Evolutionary conservation across 2,888 invertebrate genomes (phyloP), one percentile per base, ranked within the genome.

Genomic region (Drosophila greeni): DNA sequence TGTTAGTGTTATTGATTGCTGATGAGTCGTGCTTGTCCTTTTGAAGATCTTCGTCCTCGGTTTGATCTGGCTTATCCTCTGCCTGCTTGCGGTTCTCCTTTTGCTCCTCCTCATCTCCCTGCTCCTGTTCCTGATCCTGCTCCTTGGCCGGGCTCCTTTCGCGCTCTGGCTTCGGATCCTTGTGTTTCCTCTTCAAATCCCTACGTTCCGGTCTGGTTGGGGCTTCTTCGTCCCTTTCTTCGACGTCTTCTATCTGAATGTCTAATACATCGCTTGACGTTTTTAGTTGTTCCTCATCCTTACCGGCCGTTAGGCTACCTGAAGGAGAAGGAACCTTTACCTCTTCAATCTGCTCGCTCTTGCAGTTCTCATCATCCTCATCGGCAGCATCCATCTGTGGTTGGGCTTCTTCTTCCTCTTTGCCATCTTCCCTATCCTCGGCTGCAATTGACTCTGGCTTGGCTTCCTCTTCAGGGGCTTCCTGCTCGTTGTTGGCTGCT

Each of bases 241-340:
- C 66, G 42, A 80, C 74, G 70, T 77, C 74, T 53, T 82, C 79
- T 69, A 76, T 72, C 62, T 80, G 73, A 66, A 76, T 77, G 70
- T 84, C 82, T 73, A 84, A 75, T 70, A 84, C 85, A 84, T 85
- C 84, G 70, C 82, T 84, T 70, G 82, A 74, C 58, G 82, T 76
- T 77, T 85, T 84, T 75, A 78, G 60, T 58, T 83, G 75, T 74
- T 79, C 85, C 68, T 73, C 77, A 66, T 75, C 76, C 73, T 79
- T 83, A 66, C 51, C 76, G 59, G 74, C 72, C 68, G 74, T 79
- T 72, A 75, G 73, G 73, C 77, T 75, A 62, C 56, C 57, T 67
- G 77, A 78, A 73, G 85, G 70, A 71, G 74, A 75, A 73, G 76
- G 74, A 75, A 75, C 80, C 64, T 82, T 82, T 82, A 82, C 81